A percentile compares a stretch with the other conserved stretches of the same genome.
phyloP scores from a whole-genome alignment of 2,797 vertebrate species.

The Margarornis squamiger region DNA sequence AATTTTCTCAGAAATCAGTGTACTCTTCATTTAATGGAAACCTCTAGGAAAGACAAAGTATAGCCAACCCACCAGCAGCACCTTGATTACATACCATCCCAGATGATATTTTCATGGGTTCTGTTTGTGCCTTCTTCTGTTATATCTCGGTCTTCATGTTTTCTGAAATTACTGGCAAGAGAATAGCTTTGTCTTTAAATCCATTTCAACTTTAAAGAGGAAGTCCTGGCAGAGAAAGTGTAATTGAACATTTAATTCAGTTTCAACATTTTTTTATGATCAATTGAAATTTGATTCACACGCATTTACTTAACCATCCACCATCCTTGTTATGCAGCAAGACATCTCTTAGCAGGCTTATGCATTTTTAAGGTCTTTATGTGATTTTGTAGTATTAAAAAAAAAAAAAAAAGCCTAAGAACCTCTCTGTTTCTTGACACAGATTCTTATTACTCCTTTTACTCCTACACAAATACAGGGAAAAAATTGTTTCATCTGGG shows the following conservation, averaged over 20 bases:
- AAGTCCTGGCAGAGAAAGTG: not conserved
- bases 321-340: not conserved
- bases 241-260: not conserved
- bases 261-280: not conserved
- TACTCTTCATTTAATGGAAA: not conserved
- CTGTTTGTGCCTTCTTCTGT: not conserved
- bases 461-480: fast-evolving
- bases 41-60: not conserved
- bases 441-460: not conserved
- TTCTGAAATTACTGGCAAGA: not conserved
- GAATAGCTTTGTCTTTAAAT: not conserved
- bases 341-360: not conserved
- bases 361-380: not conserved
- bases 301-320: not conserved
- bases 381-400: not conserved
- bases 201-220: not conserved
- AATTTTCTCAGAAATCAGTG: not conserved
- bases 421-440: not conserved
- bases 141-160: not conserved
- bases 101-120: not conserved
- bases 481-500: not conserved
- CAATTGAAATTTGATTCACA: not conserved
- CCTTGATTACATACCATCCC: not conserved
- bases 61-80: fast-evolving
- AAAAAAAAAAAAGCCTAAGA: fast-evolving